Percentiles rank a stretch among this genome's conserved stretches.
These are phyloP conservation scores for Tethea ocularis DNA, from an alignment of 2,888 invertebrate genomes.

Conservation along the genomic window DNA sequence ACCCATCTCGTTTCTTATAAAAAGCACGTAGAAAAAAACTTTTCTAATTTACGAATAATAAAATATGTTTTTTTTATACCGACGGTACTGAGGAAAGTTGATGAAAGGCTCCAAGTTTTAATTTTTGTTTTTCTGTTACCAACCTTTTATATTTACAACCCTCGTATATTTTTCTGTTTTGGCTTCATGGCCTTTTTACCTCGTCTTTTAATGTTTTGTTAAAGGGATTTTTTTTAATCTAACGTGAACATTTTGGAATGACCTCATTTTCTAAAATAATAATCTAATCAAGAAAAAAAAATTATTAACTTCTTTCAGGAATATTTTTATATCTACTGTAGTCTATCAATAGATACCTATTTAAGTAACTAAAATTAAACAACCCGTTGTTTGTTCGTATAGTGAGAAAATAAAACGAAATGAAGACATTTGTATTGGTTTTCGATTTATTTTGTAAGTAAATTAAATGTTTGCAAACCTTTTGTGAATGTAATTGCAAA, in stretches of 20 bases:
- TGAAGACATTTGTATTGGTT: neutral
- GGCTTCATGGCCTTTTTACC: conserved; percentile 23
- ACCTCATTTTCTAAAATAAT: too few species aligned
- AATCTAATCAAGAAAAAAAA: too few species aligned
- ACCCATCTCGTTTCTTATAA: conserved; percentile 53
- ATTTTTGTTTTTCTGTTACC: conserved; percentile 70
- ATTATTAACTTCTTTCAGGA: too few species aligned
- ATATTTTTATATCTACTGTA: too few species aligned
- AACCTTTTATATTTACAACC: conserved; percentile 63
- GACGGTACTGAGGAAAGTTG: conserved; percentile 64
- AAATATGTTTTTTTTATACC: conserved; percentile 69
- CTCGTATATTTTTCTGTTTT: conserved; percentile 54
- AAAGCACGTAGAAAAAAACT: conserved; percentile 65
- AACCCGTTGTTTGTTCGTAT: neutral
- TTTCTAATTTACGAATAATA: conserved; percentile 78
- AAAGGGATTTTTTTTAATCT: conserved; percentile 9
- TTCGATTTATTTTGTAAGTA: neutral
- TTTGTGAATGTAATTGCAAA: conserved; percentile 21
- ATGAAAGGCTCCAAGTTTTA: conserved; percentile 72
- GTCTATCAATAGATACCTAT: too few species aligned
- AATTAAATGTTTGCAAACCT: neutral
- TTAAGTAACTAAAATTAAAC: too few species aligned
- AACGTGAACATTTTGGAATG: neutral
- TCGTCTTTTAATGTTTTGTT: conserved; percentile 25
- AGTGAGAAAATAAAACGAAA: neutral